Evolutionary conservation across 2,113 vertebrate species (phyloP).

Genomic region (Gymnorhina tibicen): DNA sequence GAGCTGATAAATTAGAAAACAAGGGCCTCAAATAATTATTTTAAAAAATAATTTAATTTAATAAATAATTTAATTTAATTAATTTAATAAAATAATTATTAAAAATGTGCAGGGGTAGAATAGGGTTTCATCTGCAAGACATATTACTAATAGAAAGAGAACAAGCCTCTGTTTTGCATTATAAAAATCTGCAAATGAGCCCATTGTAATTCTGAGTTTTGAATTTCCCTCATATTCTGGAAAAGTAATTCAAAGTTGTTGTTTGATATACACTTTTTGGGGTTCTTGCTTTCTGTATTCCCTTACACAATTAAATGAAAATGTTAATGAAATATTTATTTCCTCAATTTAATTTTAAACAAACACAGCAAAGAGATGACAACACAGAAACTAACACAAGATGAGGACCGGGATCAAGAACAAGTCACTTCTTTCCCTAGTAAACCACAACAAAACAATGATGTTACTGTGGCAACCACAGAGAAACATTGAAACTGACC

Average conservation of each 20-base stretch:
- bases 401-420: not conserved
- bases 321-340: not conserved
- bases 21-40: not conserved
- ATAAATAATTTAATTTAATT: no score
- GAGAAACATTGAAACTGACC: not conserved
- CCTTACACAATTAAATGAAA: not conserved
- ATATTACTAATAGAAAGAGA: not conserved
- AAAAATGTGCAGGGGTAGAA: not conserved
- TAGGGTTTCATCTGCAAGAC: not conserved
- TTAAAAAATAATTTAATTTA: no score
- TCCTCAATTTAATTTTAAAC: not conserved
- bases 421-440: not conserved
- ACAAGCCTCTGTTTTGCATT: not conserved
- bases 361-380: not conserved
- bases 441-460: not conserved
- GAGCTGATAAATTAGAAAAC: not conserved
- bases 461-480: not conserved
- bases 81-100: no score
- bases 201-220: not conserved
- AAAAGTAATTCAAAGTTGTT: not conserved
- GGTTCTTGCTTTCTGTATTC: not conserved
- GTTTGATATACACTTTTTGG: not conserved
- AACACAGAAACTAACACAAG: not conserved
- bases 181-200: not conserved
- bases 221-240: not conserved